Conservation (phyloP, 2,888 invertebrate genomes). For the Tortrix viridana region DNA sequence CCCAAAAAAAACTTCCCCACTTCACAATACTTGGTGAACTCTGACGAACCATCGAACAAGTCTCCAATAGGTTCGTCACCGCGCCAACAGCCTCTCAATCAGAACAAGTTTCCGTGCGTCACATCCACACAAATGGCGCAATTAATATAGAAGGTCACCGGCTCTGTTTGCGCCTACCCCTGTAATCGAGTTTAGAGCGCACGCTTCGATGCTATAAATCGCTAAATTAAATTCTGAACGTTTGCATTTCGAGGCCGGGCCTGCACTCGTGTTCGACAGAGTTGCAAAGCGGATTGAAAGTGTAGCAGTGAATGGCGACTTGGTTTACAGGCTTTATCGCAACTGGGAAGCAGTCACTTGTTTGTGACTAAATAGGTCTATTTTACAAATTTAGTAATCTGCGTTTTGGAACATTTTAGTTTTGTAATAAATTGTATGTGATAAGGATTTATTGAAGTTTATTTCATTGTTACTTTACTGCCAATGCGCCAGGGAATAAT, state of each 20-base stretch:
- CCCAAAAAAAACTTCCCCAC: slow-evolving; percentile 4
- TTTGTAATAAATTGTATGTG: too few species aligned
- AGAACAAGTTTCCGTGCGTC: slow-evolving; percentile 41
- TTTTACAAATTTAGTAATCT: too few species aligned
- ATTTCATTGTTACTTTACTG: too few species aligned
- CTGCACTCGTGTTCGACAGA: slow-evolving; percentile 19
- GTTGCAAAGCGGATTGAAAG: background rate
- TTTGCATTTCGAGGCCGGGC: slow-evolving; percentile 50
- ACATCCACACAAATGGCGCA: slow-evolving; percentile 56
- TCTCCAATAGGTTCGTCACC: slow-evolving; percentile 35
- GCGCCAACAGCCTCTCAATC: slow-evolving; percentile 42
- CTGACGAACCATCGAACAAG: slow-evolving; percentile 16
- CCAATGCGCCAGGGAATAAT: too few species aligned
- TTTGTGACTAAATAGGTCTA: too few species aligned
- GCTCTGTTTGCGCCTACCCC: slow-evolving; percentile 59
- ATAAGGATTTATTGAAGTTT: too few species aligned
- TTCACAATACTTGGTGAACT: slow-evolving; percentile 19
- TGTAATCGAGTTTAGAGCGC: slow-evolving; percentile 56
- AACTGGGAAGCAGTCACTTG: too few species aligned
- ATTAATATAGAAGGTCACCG: slow-evolving; percentile 62
- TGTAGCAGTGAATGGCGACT: too few species aligned
- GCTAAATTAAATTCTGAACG: slow-evolving; percentile 64
- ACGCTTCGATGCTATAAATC: slow-evolving; percentile 51
- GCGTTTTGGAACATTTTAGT: too few species aligned
- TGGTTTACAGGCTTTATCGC: too few species aligned